Percentiles rank a stretch among this genome's conserved stretches.
Conservation (phyloP, 1,140 invertebrate species). For the Cherax destructor region DNA sequence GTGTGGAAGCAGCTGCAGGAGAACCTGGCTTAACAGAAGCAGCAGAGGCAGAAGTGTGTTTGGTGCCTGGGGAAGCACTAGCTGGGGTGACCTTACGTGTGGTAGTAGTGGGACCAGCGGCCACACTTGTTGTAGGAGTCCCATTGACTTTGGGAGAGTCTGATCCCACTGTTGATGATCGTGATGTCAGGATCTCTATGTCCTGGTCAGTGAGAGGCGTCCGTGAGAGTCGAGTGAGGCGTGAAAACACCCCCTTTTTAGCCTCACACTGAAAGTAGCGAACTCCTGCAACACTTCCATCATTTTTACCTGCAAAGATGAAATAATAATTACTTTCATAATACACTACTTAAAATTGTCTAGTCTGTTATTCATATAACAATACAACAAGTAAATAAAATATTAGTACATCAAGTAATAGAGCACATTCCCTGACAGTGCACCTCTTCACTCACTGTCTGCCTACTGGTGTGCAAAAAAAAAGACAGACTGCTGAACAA, state of each 20-base stretch:
- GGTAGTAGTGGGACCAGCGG: slow-evolving; percentile 59
- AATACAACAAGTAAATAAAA: no score
- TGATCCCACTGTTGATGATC: slow-evolving; percentile 48
- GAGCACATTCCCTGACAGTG: no score
- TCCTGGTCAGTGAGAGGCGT: slow-evolving; percentile 68
- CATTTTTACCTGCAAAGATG: slow-evolving; percentile 88
- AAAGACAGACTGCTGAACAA: no score
- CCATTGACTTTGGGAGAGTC: slow-evolving; percentile 62
- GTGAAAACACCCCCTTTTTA: slow-evolving; percentile 94
- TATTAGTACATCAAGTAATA: no score
- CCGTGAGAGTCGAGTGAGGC: slow-evolving; percentile 88
- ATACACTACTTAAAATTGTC: background rate
- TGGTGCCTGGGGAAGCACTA: slow-evolving; percentile 29
- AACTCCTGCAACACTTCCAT: slow-evolving; percentile 94
- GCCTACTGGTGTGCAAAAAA: no score
- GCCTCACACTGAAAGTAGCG: slow-evolving; percentile 96
- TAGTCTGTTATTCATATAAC: no score
- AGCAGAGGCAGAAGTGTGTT: slow-evolving; percentile 15
- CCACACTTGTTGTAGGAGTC: slow-evolving; percentile 47
- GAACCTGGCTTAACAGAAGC: slow-evolving; percentile 39
- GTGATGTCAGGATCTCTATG: slow-evolving; percentile 62
- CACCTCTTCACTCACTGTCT: no score
- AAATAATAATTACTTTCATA: slow-evolving; percentile 53
- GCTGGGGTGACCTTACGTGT: slow-evolving; percentile 66
- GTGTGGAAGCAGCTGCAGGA: slow-evolving; percentile 44